Base-by-base conservation (phyloP, 2,797 vertebrate genomes). In the Characodon lateralis region DNA sequence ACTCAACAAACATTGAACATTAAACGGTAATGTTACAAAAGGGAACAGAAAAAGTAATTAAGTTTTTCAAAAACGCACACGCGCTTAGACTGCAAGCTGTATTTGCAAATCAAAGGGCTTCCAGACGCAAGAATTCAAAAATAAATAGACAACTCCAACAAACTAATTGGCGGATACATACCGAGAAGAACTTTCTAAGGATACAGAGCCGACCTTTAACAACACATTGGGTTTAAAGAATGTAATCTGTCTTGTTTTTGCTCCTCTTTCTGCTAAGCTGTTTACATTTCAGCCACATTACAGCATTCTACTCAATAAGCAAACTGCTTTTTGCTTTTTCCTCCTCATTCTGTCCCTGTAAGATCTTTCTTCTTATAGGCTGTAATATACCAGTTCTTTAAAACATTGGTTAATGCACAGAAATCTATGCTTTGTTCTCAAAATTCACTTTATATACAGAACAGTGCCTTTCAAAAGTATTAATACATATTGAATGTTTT, bases 41-140 rank as follows among this genome's bases (percentile, higher is more conserved):
- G 95, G 65, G 94, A 95, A 95, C 93, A 94, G 94, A 95, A 95
- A 96, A 96, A 95, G 95, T 95, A 96, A 96, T 96, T 96, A 96
- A 95, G 94, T 96, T 96, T 95, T 94, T 94, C 91, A 92, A 93
- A 94, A 96, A 95, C 93, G 94, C 95, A 85, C 88, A 76, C 92
- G 94, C 94, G 95, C 90, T 94, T 88, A 94, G 93, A 92, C 93
- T 94, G 93, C 89, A 94, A 89, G 93, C 95, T 90, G 94, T 94
- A 92, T 96, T 95, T 93, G 92, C 91, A 89, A 96, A 96, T 96
- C 95, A 96, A 96, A 96, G 95, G 92, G 89, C 90, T 86, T 85
- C 92, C 93, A 91, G 93, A 94, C 90, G 89, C 91, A 87, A 94
- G 88, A 92, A 94, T 95, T 88, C 94, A 94, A 74, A 95, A 96